These are phyloP conservation scores for Papilio elwesi DNA, from an alignment of 2,888 invertebrate genomes.

Conservation along the genomic window DNA sequence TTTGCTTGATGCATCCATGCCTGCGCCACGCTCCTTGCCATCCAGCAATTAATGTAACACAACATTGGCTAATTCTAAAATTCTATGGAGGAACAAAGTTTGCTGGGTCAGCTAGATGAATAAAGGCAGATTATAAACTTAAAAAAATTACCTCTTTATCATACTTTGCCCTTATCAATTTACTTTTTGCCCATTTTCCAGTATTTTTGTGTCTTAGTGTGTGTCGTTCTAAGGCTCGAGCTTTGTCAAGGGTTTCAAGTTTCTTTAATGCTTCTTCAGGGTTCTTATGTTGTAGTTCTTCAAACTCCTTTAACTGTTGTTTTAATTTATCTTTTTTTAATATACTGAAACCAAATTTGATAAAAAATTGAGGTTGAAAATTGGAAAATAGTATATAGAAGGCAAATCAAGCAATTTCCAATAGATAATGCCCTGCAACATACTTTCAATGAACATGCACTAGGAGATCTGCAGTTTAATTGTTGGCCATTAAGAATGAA, in stretches of 20 bases:
- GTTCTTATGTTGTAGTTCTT: slow-evolving; percentile 92
- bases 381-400: not conserved
- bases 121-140: not conserved
- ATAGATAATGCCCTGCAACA: too few species aligned
- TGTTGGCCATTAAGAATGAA: too few species aligned
- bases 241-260: slow-evolving; percentile 92
- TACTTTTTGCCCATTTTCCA: slow-evolving; percentile 97
- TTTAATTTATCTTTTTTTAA: slow-evolving; percentile 92
- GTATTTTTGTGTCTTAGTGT: slow-evolving; percentile 96
- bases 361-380: too few species aligned
- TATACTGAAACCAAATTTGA: slow-evolving; percentile 75
- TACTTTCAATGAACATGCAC: too few species aligned
- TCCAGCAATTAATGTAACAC: too few species aligned
- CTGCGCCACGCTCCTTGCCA: too few species aligned
- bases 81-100: too few species aligned
- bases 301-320: slow-evolving; percentile 94
- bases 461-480: too few species aligned
- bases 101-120: too few species aligned
- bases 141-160: slow-evolving; percentile 90
- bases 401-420: too few species aligned
- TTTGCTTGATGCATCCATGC: too few species aligned
- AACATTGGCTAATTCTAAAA: too few species aligned
- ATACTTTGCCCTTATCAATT: slow-evolving; percentile 93
- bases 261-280: slow-evolving; percentile 95
- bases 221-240: slow-evolving; percentile 94